phyloP scores from a whole-genome alignment of 2,113 vertebrate species.

The Equus quagga region DNA sequence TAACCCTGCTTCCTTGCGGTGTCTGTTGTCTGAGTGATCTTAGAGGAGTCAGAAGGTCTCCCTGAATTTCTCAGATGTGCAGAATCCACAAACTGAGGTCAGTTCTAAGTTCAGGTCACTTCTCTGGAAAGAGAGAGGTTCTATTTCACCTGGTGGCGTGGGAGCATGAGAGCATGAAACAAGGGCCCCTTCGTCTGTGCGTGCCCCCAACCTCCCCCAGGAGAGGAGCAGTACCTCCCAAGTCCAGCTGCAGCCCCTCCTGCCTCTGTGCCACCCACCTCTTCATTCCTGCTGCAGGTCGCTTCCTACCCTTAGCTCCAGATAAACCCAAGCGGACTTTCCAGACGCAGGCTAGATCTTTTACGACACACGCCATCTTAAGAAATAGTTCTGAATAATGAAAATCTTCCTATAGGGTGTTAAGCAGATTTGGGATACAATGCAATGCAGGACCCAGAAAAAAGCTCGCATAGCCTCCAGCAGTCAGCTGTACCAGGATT shows the following conservation, averaged over 20 bases:
- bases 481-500: background rate
- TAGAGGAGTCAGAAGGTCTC: background rate
- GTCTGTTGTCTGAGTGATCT: background rate
- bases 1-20: background rate
- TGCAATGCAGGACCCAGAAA: background rate
- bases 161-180: no score
- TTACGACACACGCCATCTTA: no score
- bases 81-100: background rate
- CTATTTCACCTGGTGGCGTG: rapidly evolving
- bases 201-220: rapidly evolving
- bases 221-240: background rate
- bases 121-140: background rate
- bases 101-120: background rate
- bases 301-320: background rate
- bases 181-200: background rate
- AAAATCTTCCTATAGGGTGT: background rate
- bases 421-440: background rate
- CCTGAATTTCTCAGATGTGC: background rate
- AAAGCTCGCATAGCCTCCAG: background rate
- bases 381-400: background rate
- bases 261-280: background rate
- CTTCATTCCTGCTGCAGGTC: background rate
- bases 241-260: background rate
- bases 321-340: background rate
- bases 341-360: background rate